Conservation (phyloP, 2,797 vertebrate genomes). For the Eospalax fontanierii region DNA sequence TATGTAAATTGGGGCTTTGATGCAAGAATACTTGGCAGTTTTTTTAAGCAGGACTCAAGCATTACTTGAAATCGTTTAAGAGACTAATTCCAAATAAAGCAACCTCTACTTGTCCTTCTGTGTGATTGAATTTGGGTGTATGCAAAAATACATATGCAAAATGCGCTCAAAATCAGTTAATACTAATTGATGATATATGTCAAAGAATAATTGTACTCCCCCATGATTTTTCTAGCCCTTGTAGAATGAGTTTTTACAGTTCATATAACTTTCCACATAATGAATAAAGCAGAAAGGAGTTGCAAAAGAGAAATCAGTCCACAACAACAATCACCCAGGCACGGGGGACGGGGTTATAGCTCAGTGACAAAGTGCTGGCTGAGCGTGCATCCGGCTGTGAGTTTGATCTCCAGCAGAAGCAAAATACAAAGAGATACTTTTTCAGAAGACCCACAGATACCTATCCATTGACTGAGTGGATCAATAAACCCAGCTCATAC, state of each 20-base stretch:
- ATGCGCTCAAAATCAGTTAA: constrained; percentile 53
- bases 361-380: neutral
- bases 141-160: constrained; percentile 18
- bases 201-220: constrained; percentile 48
- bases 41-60: constrained; percentile 72
- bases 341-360: too few relatives aligned
- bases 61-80: constrained; percentile 78
- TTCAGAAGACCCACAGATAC: neutral
- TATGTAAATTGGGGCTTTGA: constrained; percentile 82
- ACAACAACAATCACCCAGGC: neutral
- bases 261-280: constrained; percentile 51
- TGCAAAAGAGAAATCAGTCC: constrained; percentile 55
- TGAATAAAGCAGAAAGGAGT: neutral
- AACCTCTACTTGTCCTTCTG: constrained; percentile 69
- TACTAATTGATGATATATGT: constrained; percentile 55
- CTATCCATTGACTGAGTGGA: neutral
- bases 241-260: constrained; percentile 15
- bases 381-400: neutral
- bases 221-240: constrained; percentile 22
- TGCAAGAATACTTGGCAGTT: constrained; percentile 79
- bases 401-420: neutral
- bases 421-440: neutral
- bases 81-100: constrained; percentile 79
- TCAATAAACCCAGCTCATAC: neutral
- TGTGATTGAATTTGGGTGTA: constrained; percentile 74